Evolutionary conservation across 2,797 vertebrate genomes (phyloP), one percentile per base, ranked within the genome.

Genomic region (Pyrrhura leucotis): DNA sequence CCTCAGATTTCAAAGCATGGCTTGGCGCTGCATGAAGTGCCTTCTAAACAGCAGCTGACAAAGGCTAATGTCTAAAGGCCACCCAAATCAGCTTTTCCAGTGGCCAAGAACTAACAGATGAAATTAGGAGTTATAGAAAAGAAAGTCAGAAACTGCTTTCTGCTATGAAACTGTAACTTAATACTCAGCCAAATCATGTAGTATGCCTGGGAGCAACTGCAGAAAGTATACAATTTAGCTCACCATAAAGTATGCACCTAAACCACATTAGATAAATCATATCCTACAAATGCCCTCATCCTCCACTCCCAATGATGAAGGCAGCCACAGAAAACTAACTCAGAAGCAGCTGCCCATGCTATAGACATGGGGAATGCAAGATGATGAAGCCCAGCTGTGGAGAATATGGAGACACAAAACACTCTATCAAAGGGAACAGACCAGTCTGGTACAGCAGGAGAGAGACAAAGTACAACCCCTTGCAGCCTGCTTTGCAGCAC

Each of bases 181-280:
- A 77, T 18, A 51, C 51, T 74, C 48, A 61, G 73, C 71, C 85
- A 66, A 91, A 76, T 58, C 66, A 9, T 29, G 66, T 4, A 7
- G 8, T 58, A 2, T 33, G 68, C 83, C 68, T 8, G 12, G 59
- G 67, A 65, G 78, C 95, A 91, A 88, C 88, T 91, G 91, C 79
- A 83, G 53, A 80, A 72, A 83, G 19, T 37, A 67, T 11, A 84
- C 84, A 79, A 11, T 73, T 88, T 7, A 73, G 72, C 67, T 95
- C 79, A 80, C 85, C 85, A 48, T 71, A 42, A 93, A 85, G 31
- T n/a, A 89, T 23, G 40, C 28, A 71, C 56, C 51, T 89, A 67
- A 93, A 85, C 90, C 93, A 95, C 92, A 85, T 87, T 74, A 95
- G 68, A 93, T 59, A 89, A 92, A 89, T 56, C 85, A 59, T 28